A percentile compares a stretch with the other conserved stretches of the same genome.
These are phyloP conservation scores for Acleris cristana DNA, from an alignment of 2,888 invertebrate genomes.

Conservation along the genomic window DNA sequence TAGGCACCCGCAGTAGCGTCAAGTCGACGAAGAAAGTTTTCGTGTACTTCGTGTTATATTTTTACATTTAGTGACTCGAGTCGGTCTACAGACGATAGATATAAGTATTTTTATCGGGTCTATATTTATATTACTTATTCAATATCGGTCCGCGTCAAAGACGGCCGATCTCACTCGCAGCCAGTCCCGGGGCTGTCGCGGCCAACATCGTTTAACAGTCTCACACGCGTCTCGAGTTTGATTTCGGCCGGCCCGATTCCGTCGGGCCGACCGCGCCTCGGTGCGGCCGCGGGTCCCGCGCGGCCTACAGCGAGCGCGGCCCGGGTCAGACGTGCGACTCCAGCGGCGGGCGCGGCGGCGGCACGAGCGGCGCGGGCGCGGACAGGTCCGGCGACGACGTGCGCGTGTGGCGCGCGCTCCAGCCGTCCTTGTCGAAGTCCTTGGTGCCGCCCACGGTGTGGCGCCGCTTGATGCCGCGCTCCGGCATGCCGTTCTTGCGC, in stretches of 20 bases:
- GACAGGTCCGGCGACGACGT: conserved; percentile 84
- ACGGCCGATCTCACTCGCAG: conserved; percentile 7
- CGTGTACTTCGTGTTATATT: conserved; percentile 21
- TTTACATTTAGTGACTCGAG: conserved; percentile 1
- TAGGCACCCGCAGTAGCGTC: conserved; percentile 33
- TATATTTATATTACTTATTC: neutral
- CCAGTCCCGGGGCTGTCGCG: conserved; percentile 1
- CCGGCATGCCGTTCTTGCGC: conserved; percentile 91
- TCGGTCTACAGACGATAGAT: neutral
- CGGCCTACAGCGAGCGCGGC: conserved; percentile 50
- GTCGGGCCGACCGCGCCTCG: neutral
- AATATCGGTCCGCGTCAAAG: neutral
- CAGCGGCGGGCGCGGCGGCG: conserved; percentile 52
- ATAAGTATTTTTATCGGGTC: neutral
- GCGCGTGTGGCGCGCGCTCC: conserved; percentile 85
- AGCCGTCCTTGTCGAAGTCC: conserved; percentile 87
- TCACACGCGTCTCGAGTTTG: neutral
- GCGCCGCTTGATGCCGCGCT: conserved; percentile 92
- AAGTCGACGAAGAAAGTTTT: conserved; percentile 16
- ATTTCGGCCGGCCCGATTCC: conserved; percentile 16
- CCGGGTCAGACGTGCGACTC: conserved; percentile 63
- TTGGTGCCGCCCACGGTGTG: conserved; percentile 97
- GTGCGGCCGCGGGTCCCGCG: conserved; percentile 35
- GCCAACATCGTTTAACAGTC: neutral
- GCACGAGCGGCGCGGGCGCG: conserved; percentile 50